Conservation (phyloP, 2,113 vertebrate species). For the Illadopsis cleaveri region DNA sequence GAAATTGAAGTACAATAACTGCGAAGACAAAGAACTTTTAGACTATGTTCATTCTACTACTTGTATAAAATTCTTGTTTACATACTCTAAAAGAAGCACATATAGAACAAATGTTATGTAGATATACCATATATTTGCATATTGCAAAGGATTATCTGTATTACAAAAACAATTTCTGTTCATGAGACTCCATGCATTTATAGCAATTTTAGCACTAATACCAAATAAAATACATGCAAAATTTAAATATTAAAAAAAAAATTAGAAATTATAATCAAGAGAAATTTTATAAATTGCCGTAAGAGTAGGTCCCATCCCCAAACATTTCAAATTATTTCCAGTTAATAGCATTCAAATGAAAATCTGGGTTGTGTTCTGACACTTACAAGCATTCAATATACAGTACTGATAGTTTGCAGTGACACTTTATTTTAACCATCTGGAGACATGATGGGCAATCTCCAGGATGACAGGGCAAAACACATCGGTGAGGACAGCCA, state of each 20-base stretch:
- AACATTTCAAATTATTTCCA: not conserved
- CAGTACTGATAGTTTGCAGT: slow-evolving; percentile 83
- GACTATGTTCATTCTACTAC: not conserved
- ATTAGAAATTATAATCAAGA: not conserved
- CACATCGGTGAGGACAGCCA: slow-evolving; percentile 84
- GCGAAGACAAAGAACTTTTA: not conserved
- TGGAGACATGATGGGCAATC: slow-evolving; percentile 81
- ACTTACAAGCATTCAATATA: slow-evolving; percentile 87
- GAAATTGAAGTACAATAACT: not conserved
- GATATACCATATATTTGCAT: not conserved
- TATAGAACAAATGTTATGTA: not conserved
- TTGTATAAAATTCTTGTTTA: not conserved
- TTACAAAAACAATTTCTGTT: not conserved
- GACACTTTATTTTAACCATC: slow-evolving; percentile 86
- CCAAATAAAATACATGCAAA: not conserved
- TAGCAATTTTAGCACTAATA: not conserved
- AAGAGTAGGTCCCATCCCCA: not conserved
- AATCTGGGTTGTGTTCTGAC: not conserved
- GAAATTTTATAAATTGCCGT: not conserved
- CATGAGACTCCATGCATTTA: not conserved
- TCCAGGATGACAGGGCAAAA: slow-evolving; percentile 81
- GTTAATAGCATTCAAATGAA: not conserved
- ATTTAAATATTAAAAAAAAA: not conserved
- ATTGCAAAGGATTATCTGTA: not conserved
- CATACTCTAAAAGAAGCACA: not conserved